Conservation (phyloP, 30 jellyfish, hydroid and myxozoan genomes). For the Turritopsis dohrnii region DNA sequence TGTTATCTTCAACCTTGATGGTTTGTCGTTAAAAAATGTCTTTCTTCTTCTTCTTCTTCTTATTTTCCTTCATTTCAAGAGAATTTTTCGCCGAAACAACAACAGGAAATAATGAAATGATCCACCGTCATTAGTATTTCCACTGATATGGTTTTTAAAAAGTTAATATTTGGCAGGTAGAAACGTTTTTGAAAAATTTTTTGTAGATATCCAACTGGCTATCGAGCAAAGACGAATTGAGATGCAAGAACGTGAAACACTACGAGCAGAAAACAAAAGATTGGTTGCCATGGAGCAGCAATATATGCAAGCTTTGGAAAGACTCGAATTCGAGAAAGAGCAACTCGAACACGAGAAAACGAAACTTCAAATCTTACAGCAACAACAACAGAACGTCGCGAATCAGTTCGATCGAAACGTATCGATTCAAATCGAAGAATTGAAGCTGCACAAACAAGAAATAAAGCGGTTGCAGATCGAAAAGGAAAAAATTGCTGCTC, state of each 20-base stretch:
- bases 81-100: no score
- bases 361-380: constrained; percentile 89
- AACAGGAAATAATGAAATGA: no score
- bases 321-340: constrained; percentile 85
- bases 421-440: constrained; percentile 90
- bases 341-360: constrained; percentile 93
- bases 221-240: constrained; percentile 94
- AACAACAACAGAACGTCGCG: constrained; percentile 91
- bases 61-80: no score
- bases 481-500: constrained; percentile 59
- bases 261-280: constrained; percentile 92
- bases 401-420: constrained; percentile 90
- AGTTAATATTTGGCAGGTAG: no score
- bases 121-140: no score
- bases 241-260: constrained; percentile 80
- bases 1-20: no score
- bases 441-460: constrained; percentile 79
- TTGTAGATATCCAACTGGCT: constrained; percentile 85
- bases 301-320: constrained; percentile 74
- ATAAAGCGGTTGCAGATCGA: constrained; percentile 60
- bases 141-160: no score
- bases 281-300: constrained; percentile 91
- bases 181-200: no score
- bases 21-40: no score
- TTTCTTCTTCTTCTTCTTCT: no score